Evolutionary conservation across 2,113 vertebrate genomes (phyloP).

Genomic region (Cyprinodon tularosa): DNA sequence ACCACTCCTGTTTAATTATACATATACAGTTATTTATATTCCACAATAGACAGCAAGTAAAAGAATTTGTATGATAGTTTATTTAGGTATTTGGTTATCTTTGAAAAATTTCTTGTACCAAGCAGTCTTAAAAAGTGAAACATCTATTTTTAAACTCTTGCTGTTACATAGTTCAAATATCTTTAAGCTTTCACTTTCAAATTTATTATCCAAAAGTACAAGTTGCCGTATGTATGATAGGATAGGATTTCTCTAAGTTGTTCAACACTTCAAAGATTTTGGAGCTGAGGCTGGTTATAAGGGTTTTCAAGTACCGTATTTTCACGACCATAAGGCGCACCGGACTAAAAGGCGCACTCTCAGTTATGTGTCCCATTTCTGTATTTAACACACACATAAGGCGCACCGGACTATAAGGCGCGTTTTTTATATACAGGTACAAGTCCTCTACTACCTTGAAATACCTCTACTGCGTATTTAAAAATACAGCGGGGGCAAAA

Average conservation of each 20-base stretch:
- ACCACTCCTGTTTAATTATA: too few relatives aligned
- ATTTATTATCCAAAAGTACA: slow-evolving; percentile 15
- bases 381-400: too few relatives aligned
- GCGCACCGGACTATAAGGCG: too few relatives aligned
- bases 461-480: too few relatives aligned
- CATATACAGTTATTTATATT: slow-evolving; percentile 7
- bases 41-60: slow-evolving; percentile 35
- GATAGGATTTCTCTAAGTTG: slow-evolving; percentile 18
- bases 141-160: slow-evolving; percentile 33
- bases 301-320: not conserved
- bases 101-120: slow-evolving; percentile 4
- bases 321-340: too few relatives aligned
- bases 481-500: too few relatives aligned
- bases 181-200: slow-evolving; percentile 31
- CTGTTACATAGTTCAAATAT: slow-evolving; percentile 22
- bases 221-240: slow-evolving; percentile 15
- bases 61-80: not conserved
- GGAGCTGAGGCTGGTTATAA: not conserved
- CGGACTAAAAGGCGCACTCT: too few relatives aligned
- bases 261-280: not conserved
- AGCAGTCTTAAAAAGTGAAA: slow-evolving; percentile 6
- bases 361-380: too few relatives aligned
- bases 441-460: too few relatives aligned
- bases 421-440: too few relatives aligned
- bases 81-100: slow-evolving; percentile 28